Percentiles rank a stretch among this genome's conserved stretches.
Evolutionary conservation across 2,888 invertebrate species (phyloP).

Genomic region (Polydrusus pterygomalis): DNA sequence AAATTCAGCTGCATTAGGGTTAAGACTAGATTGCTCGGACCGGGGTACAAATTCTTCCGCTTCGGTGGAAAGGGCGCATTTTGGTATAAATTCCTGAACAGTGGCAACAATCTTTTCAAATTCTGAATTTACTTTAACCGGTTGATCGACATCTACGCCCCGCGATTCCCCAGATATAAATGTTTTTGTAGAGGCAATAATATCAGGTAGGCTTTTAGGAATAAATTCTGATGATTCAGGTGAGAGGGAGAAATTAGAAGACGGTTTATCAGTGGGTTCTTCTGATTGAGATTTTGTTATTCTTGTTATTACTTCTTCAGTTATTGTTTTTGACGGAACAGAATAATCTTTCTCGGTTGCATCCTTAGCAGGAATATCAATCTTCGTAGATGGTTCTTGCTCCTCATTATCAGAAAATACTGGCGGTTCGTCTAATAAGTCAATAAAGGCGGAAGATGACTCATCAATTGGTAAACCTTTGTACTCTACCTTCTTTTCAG

Average conservation of each 20-base stretch:
- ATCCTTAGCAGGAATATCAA: slow-evolving; percentile 6
- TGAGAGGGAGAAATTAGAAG: slow-evolving; percentile 43
- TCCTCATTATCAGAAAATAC: slow-evolving; percentile 65
- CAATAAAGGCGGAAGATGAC: slow-evolving; percentile 59
- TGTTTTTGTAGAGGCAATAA: slow-evolving; percentile 37
- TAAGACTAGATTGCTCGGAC: slow-evolving; percentile 65
- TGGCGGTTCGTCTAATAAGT: slow-evolving; percentile 64
- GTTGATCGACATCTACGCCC: slow-evolving; percentile 24
- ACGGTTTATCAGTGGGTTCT: slow-evolving; percentile 27
- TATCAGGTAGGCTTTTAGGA: slow-evolving; percentile 38
- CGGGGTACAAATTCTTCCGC: slow-evolving; percentile 68
- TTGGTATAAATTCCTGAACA: slow-evolving; percentile 67
- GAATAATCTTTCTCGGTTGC: background rate
- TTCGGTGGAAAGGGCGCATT: slow-evolving; percentile 58
- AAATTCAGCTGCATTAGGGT: slow-evolving; percentile 70
- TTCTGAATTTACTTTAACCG: slow-evolving; percentile 55
- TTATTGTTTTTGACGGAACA: background rate
- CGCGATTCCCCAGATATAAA: slow-evolving; percentile 54
- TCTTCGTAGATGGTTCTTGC: slow-evolving; percentile 21
- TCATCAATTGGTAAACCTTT: slow-evolving; percentile 62
- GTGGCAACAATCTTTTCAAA: slow-evolving; percentile 67
- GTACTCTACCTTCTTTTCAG: slow-evolving; percentile 54
- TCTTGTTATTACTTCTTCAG: background rate
- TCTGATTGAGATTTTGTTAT: slow-evolving; percentile 20
- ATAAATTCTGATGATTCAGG: slow-evolving; percentile 57